Conservation (phyloP, 2,113 vertebrate species). For the Callocephalon fimbriatum region DNA sequence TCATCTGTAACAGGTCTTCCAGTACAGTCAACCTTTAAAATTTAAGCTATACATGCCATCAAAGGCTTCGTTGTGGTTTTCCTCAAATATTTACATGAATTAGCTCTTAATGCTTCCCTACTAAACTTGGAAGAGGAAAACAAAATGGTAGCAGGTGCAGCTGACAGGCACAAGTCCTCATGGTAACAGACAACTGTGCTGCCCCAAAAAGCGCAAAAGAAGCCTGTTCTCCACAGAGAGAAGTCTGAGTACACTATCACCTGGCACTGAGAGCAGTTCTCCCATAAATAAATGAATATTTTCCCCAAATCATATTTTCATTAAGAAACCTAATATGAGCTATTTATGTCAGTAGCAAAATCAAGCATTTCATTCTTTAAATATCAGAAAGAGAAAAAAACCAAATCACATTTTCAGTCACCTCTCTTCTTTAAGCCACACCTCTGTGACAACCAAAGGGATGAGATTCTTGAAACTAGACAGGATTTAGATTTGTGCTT, state of each 20-base stretch:
- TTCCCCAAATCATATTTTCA: neutral
- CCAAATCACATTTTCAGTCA: neutral
- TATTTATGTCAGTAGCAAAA: neutral
- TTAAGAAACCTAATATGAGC: neutral
- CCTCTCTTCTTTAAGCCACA: neutral
- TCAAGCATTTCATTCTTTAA: neutral
- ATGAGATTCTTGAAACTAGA: neutral
- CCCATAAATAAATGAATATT: neutral
- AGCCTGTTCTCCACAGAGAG: neutral
- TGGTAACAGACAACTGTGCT: fast-evolving
- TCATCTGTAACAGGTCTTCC: neutral
- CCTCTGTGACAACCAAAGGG: neutral
- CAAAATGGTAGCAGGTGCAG: neutral
- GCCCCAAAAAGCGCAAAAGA: neutral
- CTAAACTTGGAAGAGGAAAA: neutral
- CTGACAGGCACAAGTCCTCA: neutral
- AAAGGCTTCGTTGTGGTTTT: neutral
- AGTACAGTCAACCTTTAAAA: neutral
- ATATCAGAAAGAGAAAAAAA: neutral
- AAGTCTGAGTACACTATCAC: neutral
- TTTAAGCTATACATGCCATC: neutral
- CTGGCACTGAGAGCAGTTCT: neutral
- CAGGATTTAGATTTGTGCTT: neutral
- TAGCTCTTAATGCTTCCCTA: neutral
- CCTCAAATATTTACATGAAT: neutral